Conservation (phyloP, 2,888 invertebrate species). For the Drosophila birchii region DNA sequence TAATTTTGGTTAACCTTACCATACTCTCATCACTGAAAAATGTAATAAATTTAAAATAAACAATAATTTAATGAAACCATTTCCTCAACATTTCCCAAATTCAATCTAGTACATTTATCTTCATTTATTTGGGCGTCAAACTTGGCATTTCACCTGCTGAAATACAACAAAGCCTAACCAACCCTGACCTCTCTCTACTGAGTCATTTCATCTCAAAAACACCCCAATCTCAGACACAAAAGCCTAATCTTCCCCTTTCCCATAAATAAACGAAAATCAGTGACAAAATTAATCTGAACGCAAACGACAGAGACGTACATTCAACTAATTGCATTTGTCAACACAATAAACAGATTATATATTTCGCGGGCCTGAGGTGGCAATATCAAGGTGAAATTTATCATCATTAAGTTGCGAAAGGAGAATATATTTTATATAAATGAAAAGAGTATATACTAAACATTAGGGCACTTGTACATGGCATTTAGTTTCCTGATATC, state of each 20-base stretch:
- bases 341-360: constrained; percentile 61
- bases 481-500: constrained; percentile 80
- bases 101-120: constrained; percentile 1
- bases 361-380: not conserved
- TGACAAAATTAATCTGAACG: constrained; percentile 18
- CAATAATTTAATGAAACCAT: not conserved
- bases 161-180: constrained; percentile 9
- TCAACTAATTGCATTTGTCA: constrained; percentile 66
- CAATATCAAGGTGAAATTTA: constrained; percentile 42
- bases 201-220: constrained; percentile 1
- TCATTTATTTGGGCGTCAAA: not conserved
- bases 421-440: not conserved
- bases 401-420: constrained; percentile 59
- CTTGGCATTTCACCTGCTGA: not conserved
- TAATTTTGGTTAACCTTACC: too few relatives aligned
- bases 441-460: not conserved
- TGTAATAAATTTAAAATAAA: not conserved
- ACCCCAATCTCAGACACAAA: constrained; percentile 5
- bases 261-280: constrained; percentile 1
- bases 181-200: constrained; percentile 3
- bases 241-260: constrained; percentile 4
- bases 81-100: not conserved
- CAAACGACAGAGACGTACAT: constrained; percentile 23
- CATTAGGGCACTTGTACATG: constrained; percentile 77
- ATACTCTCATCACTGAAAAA: not conserved